These are phyloP conservation scores for Cyphomyrmex costatus DNA, from an alignment of 1,140 invertebrate species.

Conservation along the genomic window DNA sequence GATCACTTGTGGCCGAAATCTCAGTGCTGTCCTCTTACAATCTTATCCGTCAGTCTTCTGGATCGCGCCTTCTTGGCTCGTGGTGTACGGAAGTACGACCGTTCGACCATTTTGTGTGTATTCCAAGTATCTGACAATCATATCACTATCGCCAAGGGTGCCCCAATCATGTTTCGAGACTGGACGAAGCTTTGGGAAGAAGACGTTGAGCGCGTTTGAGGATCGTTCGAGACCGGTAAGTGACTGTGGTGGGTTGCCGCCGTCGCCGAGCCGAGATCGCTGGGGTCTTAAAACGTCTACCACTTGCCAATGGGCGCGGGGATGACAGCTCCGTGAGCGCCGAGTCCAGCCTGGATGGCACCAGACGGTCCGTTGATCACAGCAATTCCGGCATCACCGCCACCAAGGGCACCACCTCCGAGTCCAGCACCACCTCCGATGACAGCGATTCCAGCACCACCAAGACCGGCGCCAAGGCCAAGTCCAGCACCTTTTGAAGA, in stretches of 20 bases:
- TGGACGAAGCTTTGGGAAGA: constrained; percentile 82
- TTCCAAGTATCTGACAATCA: constrained; percentile 70
- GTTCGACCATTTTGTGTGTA: constrained; percentile 65
- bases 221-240: constrained; percentile 84
- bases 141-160: constrained; percentile 66
- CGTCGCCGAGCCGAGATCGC: constrained; percentile 87
- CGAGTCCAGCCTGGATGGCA: constrained; percentile 86
- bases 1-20: constrained; percentile 69
- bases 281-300: constrained; percentile 85
- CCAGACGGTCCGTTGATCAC: constrained; percentile 87
- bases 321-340: constrained; percentile 87
- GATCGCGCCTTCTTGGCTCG: constrained; percentile 47
- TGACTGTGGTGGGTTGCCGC: constrained; percentile 86
- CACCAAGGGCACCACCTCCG: constrained; percentile 83
- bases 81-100: constrained; percentile 54
- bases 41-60: constrained; percentile 66
- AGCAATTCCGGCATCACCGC: constrained; percentile 86
- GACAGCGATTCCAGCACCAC: constrained; percentile 82
- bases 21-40: constrained; percentile 56
- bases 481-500: constrained; percentile 6
- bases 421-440: constrained; percentile 84
- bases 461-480: neutral
- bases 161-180: constrained; percentile 79
- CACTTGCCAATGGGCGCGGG: constrained; percentile 84
- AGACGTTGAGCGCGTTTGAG: constrained; percentile 85